Conservation (phyloP, 1,140 invertebrate genomes). For the Drosophila tani region DNA sequence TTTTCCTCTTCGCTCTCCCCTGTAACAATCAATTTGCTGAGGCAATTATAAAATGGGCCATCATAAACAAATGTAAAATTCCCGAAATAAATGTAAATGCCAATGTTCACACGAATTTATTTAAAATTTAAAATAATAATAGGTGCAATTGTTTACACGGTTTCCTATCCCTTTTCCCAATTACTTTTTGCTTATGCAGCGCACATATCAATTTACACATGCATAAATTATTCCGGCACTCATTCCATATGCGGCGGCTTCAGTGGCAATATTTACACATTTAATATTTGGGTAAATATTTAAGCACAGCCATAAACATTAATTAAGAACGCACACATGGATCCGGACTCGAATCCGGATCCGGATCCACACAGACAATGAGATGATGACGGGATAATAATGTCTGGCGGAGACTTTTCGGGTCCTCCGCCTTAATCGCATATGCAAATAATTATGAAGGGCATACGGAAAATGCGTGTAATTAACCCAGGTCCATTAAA, state of each 20-base stretch:
- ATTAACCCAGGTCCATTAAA: conserved; percentile 58
- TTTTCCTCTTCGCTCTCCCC: neutral
- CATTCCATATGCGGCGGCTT: conserved; percentile 5
- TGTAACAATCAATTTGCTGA: neutral
- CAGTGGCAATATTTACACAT: conserved; percentile 29
- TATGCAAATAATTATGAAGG: conserved; percentile 35
- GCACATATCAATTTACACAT: conserved; percentile 48
- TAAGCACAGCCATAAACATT: conserved; percentile 56
- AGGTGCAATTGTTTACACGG: conserved; percentile 38
- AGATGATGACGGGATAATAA: conserved; percentile 34
- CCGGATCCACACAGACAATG: conserved; percentile 9
- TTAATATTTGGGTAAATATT: conserved; percentile 70
- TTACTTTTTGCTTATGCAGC: conserved; percentile 31
- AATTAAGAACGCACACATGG: conserved; percentile 51
- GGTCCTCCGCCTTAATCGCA: conserved; percentile 23
- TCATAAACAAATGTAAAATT: neutral
- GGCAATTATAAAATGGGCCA: neutral
- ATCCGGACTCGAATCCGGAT: conserved; percentile 14
- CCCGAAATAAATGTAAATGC: conserved; percentile 12
- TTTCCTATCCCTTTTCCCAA: conserved; percentile 23
- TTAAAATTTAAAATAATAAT: conserved; percentile 21
- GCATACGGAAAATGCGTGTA: conserved; percentile 20
- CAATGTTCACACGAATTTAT: neutral
- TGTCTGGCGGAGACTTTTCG: conserved; percentile 29
- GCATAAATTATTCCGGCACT: conserved; percentile 55